These are phyloP conservation scores for Galeopsomyia nigrocyanea DNA, from an alignment of 2,888 invertebrate species.

Conservation along the genomic window DNA sequence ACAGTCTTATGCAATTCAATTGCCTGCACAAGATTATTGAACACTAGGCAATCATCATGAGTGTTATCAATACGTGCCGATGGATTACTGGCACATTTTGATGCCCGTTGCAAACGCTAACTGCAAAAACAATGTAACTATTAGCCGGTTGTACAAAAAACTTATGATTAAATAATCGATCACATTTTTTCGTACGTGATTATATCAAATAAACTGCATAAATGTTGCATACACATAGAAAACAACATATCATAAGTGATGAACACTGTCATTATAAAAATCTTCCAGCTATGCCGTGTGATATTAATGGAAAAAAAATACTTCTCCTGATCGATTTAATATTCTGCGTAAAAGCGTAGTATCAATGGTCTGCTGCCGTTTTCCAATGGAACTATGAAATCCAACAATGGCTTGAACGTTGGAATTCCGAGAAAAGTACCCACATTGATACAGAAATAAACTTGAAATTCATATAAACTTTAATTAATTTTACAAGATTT, in stretches of 20 bases:
- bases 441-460: slow-evolving; percentile 22
- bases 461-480: slow-evolving; percentile 16
- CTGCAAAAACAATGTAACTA: slow-evolving; percentile 1
- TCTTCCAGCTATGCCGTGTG: neutral
- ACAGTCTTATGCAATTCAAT: slow-evolving; percentile 31
- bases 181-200: slow-evolving; percentile 10
- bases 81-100: neutral
- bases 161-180: neutral
- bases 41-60: neutral
- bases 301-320: slow-evolving; percentile 23
- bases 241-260: slow-evolving; percentile 34
- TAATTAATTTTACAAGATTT: no score
- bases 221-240: slow-evolving; percentile 28
- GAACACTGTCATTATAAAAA: slow-evolving; percentile 2
- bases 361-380: slow-evolving; percentile 5
- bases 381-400: slow-evolving; percentile 11
- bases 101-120: slow-evolving; percentile 17
- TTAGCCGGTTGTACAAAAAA: neutral
- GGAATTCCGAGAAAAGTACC: slow-evolving; percentile 11
- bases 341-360: slow-evolving; percentile 28
- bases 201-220: slow-evolving; percentile 31
- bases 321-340: slow-evolving; percentile 28
- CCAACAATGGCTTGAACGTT: neutral
- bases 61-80: neutral
- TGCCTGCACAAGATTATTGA: neutral